Percentiles rank a stretch among this genome's conserved stretches.
These are phyloP conservation scores for Trididemnum clinides DNA, from an alignment of 23 tunicate species.

Conservation along the genomic window DNA sequence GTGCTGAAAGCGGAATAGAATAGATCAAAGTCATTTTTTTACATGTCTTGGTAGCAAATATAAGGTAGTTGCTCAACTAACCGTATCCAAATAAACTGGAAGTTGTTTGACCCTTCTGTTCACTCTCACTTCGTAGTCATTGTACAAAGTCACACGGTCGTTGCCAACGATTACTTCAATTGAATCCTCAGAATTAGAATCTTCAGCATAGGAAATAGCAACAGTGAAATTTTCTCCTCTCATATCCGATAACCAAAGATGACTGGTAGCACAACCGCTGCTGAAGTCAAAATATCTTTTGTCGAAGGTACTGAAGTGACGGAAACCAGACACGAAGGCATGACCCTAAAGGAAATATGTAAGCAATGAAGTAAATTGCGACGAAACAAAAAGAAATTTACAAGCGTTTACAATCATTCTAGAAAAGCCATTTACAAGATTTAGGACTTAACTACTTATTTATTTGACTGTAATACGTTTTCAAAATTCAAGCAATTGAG, in stretches of 20 bases:
- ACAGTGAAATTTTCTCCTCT: slow-evolving; percentile 71
- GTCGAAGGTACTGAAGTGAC: slow-evolving; percentile 94
- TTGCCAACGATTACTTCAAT: slow-evolving; percentile 51
- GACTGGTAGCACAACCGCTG: slow-evolving; percentile 81
- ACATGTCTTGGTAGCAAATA: too few species aligned
- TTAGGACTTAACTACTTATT: too few species aligned
- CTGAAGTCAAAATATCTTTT: slow-evolving; percentile 58
- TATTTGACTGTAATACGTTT: too few species aligned
- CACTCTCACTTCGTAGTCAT: slow-evolving; percentile 34
- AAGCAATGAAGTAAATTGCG: neutral
- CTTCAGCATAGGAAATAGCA: slow-evolving; percentile 52
- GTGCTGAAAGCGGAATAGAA: too few species aligned
- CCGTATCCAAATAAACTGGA: slow-evolving; percentile 40
- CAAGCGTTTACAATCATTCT: neutral
- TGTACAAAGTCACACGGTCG: slow-evolving; percentile 26
- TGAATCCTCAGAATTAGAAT: neutral
- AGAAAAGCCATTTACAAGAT: too few species aligned
- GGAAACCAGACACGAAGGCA: slow-evolving; percentile 84
- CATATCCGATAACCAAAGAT: slow-evolving; percentile 64
- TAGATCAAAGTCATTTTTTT: too few species aligned
- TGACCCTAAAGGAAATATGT: slow-evolving; percentile 60
- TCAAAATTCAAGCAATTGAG: too few species aligned
- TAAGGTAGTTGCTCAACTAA: too few species aligned
- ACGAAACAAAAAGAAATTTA: neutral
- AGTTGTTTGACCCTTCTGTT: slow-evolving; percentile 37